Base-by-base conservation (phyloP, 1,140 invertebrate genomes). In the Diploscapter pachys region DNA sequence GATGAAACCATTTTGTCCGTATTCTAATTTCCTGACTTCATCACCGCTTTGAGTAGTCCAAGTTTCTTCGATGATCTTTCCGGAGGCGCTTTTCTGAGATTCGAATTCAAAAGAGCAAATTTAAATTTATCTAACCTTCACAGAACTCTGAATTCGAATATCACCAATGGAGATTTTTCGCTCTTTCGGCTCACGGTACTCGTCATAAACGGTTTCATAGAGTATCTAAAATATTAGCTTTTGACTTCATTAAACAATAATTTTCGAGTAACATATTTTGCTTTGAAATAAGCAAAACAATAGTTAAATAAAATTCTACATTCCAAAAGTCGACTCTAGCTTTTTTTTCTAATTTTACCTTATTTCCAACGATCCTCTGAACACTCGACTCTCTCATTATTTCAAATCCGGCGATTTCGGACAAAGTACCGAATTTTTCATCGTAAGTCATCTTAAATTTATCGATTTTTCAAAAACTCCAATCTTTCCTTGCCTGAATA, bases 381-480 rank as follows among this genome's bases (percentile, higher is more conserved):
- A 66, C 4, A 56, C 8, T 55, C 50, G 49, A n/a, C 64, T 64
- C 3, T 59, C 56, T 51, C 52, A 65, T 56, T 51, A 74, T 54
- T 49, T 69, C 31, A 69, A 55, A 74, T 31, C 73, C 73, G 11
- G 64, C 62, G 5, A 74, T 56, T 11, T 65, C 53, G 54, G 63
- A 51, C 3, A 69, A 55, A 8, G 62, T 65, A 6, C 55, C 64
- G 13, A 56, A 55, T 49, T 61, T 13, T 9, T 74, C 73, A 13
- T 74, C 73, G 48, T 69, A 74, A 8, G 73, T 13, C 56, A 74
- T 11, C 11, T 74, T 65, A 69, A 68, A 6, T 1, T 59, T 11
- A 59, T 59, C 31, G 57, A 11, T 31, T 31, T 31, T 31, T 31
- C 9, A 11, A 59, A 59, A 59, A 31, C 9, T 11, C 1, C 57